Percentiles rank a stretch among this genome's conserved stretches.
Evolutionary conservation across 2,888 invertebrate species (phyloP).

Genomic region (Drosophila rellima): DNA sequence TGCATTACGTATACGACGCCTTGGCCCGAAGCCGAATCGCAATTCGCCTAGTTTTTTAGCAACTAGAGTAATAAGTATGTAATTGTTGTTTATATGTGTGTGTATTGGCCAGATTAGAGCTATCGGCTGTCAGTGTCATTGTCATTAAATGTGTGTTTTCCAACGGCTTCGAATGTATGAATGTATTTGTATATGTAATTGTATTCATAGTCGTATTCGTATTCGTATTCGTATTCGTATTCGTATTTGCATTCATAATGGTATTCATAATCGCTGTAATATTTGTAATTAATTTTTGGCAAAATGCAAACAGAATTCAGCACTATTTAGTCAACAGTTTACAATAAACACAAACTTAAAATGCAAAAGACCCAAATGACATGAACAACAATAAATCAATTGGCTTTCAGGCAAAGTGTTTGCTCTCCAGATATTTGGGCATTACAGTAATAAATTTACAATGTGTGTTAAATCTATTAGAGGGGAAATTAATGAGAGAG

Average conservation of each 20-base stretch:
- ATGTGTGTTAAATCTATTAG: background rate
- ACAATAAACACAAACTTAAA: background rate
- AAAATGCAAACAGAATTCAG: slow-evolving; percentile 30
- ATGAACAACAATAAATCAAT: slow-evolving; percentile 4
- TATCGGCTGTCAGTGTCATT: slow-evolving; percentile 51
- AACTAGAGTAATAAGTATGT: slow-evolving; percentile 28
- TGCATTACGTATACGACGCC: slow-evolving; percentile 56
- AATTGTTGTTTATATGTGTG: slow-evolving; percentile 32
- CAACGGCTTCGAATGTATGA: slow-evolving; percentile 48
- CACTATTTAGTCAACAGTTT: slow-evolving; percentile 28
- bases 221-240: slow-evolving; percentile 40
- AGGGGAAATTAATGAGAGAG: slow-evolving; percentile 5
- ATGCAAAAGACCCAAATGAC: background rate
- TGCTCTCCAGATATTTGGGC: background rate
- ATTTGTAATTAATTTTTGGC: slow-evolving; percentile 44
- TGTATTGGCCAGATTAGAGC: slow-evolving; percentile 38
- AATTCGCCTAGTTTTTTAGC: slow-evolving; percentile 28
- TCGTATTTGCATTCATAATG: slow-evolving; percentile 21
- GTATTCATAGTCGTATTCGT: slow-evolving; percentile 34
- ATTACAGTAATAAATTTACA: background rate
- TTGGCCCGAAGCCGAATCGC: slow-evolving; percentile 20
- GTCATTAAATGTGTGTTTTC: slow-evolving; percentile 54
- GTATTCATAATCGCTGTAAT: slow-evolving; percentile 46
- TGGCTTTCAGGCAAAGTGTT: slow-evolving; percentile 4
- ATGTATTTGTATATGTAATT: slow-evolving; percentile 40